Evolutionary conservation across 1,140 invertebrate species (phyloP).

Genomic region (Sarcophaga bullata): DNA sequence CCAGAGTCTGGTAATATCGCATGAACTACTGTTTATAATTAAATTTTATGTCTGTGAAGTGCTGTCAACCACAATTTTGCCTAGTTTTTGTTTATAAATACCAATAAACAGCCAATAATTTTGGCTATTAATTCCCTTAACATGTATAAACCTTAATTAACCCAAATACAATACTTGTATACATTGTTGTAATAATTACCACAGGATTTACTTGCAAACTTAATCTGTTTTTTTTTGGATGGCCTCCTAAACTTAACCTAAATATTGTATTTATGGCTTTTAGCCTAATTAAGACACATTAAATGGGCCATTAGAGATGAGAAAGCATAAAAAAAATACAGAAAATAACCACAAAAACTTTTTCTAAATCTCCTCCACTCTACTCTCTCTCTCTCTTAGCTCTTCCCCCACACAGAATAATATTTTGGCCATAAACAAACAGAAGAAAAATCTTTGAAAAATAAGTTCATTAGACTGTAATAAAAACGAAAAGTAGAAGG

Average conservation of each 20-base stretch:
- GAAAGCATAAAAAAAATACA: not conserved
- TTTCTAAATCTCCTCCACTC: not conserved
- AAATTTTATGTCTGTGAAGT: too few relatives aligned
- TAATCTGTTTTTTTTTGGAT: not conserved
- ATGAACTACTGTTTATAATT: too few relatives aligned
- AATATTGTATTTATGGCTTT: not conserved
- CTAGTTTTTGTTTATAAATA: too few relatives aligned
- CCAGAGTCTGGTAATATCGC: too few relatives aligned
- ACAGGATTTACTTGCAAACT: not conserved
- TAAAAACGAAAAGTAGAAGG: not conserved
- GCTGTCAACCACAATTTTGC: too few relatives aligned
- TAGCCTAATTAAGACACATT: slow-evolving; percentile 20
- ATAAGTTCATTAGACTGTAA: not conserved
- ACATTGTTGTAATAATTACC: not conserved
- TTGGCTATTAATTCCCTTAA: too few relatives aligned
- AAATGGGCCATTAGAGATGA: not conserved
- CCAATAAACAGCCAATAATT: too few relatives aligned
- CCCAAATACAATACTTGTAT: not conserved
- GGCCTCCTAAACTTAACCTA: not conserved
- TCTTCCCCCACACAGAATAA: not conserved
- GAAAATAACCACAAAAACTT: not conserved
- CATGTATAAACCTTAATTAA: not conserved
- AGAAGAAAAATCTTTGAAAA: not conserved
- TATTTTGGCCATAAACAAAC: not conserved
- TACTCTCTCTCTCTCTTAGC: too few relatives aligned